phyloP scores from a whole-genome alignment of 2,797 vertebrate genomes.

The Sebastes glaucus region DNA sequence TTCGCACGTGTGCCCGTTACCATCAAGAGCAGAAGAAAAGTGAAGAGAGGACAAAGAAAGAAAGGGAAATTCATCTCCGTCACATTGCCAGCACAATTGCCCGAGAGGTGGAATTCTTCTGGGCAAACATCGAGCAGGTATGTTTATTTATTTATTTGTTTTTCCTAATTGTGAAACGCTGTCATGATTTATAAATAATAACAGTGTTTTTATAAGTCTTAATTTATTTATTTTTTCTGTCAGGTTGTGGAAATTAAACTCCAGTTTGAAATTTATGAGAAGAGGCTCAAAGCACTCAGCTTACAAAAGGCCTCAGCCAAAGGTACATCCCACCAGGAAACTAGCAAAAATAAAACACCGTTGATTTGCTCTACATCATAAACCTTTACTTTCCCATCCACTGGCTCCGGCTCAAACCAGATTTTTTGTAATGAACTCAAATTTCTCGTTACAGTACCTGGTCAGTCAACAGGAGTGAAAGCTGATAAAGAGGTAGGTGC shows the following conservation, averaged over 20 bases:
- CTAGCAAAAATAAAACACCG: neutral
- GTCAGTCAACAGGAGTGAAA: conserved; percentile 67
- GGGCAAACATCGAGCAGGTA: conserved; percentile 95
- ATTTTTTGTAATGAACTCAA: neutral
- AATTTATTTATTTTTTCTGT: conserved; percentile 13
- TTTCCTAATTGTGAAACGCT: neutral
- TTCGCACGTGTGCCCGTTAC: conserved; percentile 91
- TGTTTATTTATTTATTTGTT: neutral
- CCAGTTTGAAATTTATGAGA: conserved; percentile 92
- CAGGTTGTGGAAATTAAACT: conserved; percentile 96
- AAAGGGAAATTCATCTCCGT: conserved; percentile 88
- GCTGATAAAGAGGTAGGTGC: conserved; percentile 76
- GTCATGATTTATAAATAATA: neutral
- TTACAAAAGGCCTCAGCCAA: conserved; percentile 84
- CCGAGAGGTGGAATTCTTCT: conserved; percentile 93
- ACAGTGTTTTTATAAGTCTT: neutral
- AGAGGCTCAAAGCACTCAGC: conserved; percentile 87
- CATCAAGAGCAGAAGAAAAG: conserved; percentile 89
- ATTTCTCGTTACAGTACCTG: conserved; percentile 72
- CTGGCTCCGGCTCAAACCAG: neutral
- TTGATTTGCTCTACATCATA: neutral
- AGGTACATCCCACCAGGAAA: conserved; percentile 71
- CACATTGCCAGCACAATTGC: conserved; percentile 92
- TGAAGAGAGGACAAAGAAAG: conserved; percentile 85
- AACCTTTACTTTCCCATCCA: neutral